Evolutionary conservation across 64 coral and sea anemone genomes (phyloP).

Genomic region (Exaiptasia diaphana): DNA sequence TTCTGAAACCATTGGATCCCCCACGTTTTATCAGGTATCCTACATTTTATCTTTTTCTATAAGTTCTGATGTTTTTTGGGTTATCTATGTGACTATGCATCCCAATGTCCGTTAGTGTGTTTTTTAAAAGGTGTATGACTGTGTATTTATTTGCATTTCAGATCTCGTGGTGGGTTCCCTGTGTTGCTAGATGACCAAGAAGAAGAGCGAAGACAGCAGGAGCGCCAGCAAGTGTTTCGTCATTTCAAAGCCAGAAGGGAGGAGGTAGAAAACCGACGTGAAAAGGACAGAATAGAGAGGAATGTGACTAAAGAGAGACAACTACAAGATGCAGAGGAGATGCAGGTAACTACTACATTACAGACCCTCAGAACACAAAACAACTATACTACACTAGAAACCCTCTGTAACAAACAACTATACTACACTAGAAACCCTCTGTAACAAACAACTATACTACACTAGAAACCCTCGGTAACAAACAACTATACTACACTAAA

Average conservation of each 20-base stretch:
- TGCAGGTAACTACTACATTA: constrained; percentile 69
- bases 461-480: too few species aligned
- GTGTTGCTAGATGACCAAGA: constrained; percentile 86
- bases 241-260: constrained; percentile 68
- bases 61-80: background rate
- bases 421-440: too few species aligned
- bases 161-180: constrained; percentile 71
- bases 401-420: too few species aligned
- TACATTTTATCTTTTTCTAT: background rate
- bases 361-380: background rate
- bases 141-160: background rate
- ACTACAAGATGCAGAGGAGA: constrained; percentile 81
- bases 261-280: constrained; percentile 74
- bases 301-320: constrained; percentile 91
- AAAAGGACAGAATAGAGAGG: constrained; percentile 74
- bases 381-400: too few species aligned
- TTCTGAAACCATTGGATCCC: constrained; percentile 61
- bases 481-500: too few species aligned
- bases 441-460: too few species aligned
- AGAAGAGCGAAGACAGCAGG: constrained; percentile 37
- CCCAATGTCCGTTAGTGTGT: background rate
- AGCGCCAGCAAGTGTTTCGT: constrained; percentile 56
- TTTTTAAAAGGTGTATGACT: background rate
- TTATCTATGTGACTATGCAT: background rate
- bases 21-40: constrained; percentile 81